These are phyloP conservation scores for Chloromyia formosa DNA, from an alignment of 2,888 invertebrate species.

Conservation along the genomic window DNA sequence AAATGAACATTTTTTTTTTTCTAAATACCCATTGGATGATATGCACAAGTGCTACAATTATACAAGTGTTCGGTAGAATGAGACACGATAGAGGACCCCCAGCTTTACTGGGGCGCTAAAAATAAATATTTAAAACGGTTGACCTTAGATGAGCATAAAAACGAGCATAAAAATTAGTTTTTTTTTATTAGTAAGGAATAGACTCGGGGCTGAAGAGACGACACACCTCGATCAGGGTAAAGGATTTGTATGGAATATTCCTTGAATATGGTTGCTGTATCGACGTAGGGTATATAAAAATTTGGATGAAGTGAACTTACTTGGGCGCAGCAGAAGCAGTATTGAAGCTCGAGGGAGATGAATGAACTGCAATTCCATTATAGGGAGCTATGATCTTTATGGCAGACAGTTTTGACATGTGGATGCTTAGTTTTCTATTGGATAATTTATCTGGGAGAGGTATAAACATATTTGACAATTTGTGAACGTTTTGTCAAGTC, in stretches of 20 bases:
- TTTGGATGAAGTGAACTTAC: too few species aligned
- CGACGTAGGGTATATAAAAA: too few species aligned
- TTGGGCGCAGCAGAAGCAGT: too few species aligned
- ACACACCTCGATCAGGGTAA: conserved; percentile 1
- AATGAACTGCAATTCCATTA: conserved; percentile 23
- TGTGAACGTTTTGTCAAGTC: too few species aligned
- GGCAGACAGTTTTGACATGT: too few species aligned
- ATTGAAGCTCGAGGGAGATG: too few species aligned
- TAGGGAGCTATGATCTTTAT: background rate
- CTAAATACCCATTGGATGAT: conserved; percentile 12
- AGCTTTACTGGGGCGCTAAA: conserved; percentile 42
- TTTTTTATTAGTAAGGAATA: conserved; percentile 8
- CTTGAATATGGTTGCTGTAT: too few species aligned
- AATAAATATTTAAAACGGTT: conserved; percentile 43
- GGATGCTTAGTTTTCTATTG: too few species aligned
- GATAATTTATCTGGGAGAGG: too few species aligned
- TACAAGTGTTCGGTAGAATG: conserved; percentile 41
- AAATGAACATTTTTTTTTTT: too few species aligned
- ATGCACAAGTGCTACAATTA: conserved; percentile 29
- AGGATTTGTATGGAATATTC: too few species aligned
- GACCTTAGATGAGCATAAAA: conserved; percentile 43
- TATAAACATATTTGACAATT: too few species aligned
- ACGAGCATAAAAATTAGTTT: conserved; percentile 27
- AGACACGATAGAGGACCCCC: conserved; percentile 35
- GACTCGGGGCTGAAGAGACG: background rate